Conservation (phyloP, 2,113 vertebrate species). For the Limanda limanda region DNA sequence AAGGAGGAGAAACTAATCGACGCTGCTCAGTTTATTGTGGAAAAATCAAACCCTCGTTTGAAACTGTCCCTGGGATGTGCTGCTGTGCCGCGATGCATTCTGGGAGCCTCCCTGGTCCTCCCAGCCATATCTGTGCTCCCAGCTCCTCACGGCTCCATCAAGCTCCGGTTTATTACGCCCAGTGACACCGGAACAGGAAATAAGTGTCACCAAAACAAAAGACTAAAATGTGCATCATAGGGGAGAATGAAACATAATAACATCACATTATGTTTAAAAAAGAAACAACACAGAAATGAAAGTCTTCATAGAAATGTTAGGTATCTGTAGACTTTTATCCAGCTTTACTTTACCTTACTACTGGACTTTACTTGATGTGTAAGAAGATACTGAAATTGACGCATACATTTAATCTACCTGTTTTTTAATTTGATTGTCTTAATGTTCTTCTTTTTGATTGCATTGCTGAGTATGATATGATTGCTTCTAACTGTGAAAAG, state of each 20-base stretch:
- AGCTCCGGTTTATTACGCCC: neutral
- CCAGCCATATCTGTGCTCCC: slow-evolving; percentile 70
- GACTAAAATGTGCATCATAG: neutral
- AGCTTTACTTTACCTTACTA: too few relatives aligned
- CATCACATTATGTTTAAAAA: neutral
- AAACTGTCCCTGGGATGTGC: slow-evolving; percentile 47
- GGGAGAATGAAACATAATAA: neutral
- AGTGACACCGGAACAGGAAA: neutral
- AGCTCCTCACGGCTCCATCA: slow-evolving; percentile 49
- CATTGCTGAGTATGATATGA: too few relatives aligned
- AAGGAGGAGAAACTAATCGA: too few relatives aligned
- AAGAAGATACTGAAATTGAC: too few relatives aligned
- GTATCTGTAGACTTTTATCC: too few relatives aligned
- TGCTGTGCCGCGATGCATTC: slow-evolving; percentile 76
- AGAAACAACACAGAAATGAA: neutral
- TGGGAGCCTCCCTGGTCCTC: slow-evolving; percentile 79
- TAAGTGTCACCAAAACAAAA: neutral
- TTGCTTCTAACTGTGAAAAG: too few relatives aligned
- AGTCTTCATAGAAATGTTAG: too few relatives aligned
- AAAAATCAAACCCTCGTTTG: neutral
- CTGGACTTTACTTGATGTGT: too few relatives aligned
- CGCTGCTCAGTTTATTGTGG: neutral
- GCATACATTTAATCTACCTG: too few relatives aligned
- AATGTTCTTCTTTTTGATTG: too few relatives aligned
- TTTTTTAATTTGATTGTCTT: too few relatives aligned